Conservation (phyloP, 2,888 invertebrate genomes). For the Dolomedes plantarius region DNA sequence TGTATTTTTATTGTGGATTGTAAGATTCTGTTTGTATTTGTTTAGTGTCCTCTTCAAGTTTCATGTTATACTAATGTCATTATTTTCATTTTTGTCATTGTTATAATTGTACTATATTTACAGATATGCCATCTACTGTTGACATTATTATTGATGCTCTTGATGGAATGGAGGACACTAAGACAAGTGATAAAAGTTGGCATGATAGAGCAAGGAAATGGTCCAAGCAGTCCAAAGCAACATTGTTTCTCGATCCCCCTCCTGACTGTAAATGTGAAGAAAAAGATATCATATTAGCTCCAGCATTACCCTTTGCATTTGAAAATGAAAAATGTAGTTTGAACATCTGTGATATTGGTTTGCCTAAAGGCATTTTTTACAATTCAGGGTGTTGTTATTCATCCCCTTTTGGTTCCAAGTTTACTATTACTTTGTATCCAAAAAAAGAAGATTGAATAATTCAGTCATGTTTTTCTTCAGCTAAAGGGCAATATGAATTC, state of each 20-base stretch:
- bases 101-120: too few species aligned
- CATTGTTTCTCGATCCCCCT: constrained; percentile 86
- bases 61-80: too few species aligned
- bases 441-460: too few species aligned
- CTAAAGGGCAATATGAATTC: too few species aligned
- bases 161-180: constrained; percentile 75
- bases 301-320: constrained; percentile 84
- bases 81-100: too few species aligned
- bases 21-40: too few species aligned
- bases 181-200: constrained; percentile 73
- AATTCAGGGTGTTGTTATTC: constrained; percentile 87
- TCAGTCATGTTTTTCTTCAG: too few species aligned
- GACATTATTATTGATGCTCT: constrained; percentile 76
- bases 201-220: constrained; percentile 81
- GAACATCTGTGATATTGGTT: constrained; percentile 89
- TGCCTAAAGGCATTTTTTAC: constrained; percentile 86
- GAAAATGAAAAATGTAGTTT: constrained; percentile 82
- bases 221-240: constrained; percentile 84
- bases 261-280: constrained; percentile 79
- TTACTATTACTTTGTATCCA: constrained; percentile 83
- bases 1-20: too few species aligned
- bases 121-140: constrained; percentile 71
- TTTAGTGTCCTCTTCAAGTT: too few species aligned
- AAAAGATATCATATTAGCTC: constrained; percentile 84
- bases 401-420: constrained; percentile 90